phyloP scores from a whole-genome alignment of 2,797 vertebrate genomes.

The Cyprinella venusta region DNA sequence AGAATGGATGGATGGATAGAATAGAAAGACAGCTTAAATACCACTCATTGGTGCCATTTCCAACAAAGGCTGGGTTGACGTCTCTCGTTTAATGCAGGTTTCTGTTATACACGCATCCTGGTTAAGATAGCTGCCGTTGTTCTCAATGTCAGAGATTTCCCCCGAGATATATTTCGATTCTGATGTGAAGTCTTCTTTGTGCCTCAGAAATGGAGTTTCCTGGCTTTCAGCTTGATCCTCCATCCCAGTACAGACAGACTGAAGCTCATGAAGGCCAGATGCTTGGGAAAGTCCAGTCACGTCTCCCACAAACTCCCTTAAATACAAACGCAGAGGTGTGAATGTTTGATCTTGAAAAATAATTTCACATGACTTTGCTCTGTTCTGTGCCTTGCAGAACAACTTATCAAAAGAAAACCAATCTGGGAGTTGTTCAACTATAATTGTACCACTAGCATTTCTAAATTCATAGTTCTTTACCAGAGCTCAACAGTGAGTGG shows the following conservation, averaged over 20 bases:
- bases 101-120: constrained; percentile 79
- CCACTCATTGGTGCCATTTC: constrained; percentile 84
- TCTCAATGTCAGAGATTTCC: constrained; percentile 82
- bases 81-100: constrained; percentile 86
- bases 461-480: neutral
- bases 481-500: neutral
- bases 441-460: neutral
- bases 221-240: constrained; percentile 58
- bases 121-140: constrained; percentile 81
- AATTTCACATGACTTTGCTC: neutral
- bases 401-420: neutral
- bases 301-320: constrained; percentile 54
- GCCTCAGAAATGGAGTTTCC: constrained; percentile 58
- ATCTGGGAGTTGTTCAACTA: neutral
- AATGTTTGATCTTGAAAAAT: neutral
- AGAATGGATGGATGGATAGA: neutral
- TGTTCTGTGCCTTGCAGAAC: neutral
- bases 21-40: constrained; percentile 52
- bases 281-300: constrained; percentile 65
- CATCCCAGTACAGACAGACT: constrained; percentile 61
- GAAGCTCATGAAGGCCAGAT: constrained; percentile 54
- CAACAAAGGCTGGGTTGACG: constrained; percentile 81
- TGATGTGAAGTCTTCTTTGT: constrained; percentile 72
- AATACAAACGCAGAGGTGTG: constrained; percentile 15
- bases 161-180: constrained; percentile 79